phyloP scores from a whole-genome alignment of 92 coral and sea anemone genomes.

The Paramuricea clavata region DNA sequence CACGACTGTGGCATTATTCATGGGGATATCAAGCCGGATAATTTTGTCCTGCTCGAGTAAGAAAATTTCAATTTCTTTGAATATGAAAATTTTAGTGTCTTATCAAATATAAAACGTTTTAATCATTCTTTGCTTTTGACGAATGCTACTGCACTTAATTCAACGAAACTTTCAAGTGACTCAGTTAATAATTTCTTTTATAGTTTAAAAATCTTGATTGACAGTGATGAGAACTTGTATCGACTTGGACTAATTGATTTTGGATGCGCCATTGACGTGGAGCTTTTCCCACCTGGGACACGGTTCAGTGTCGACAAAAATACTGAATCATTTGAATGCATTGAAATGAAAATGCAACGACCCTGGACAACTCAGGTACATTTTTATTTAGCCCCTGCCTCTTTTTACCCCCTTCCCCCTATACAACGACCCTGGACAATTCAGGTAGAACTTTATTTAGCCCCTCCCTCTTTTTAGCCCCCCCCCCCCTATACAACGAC shows the following conservation, averaged over 20 bases:
- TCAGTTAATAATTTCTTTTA: too few species aligned
- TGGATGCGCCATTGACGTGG: constrained; percentile 91
- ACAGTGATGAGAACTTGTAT: constrained; percentile 54
- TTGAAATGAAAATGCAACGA: constrained; percentile 88
- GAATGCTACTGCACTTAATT: too few species aligned
- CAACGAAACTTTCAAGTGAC: too few species aligned
- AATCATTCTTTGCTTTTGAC: too few species aligned
- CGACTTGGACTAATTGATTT: constrained; percentile 82
- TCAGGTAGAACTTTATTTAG: too few species aligned
- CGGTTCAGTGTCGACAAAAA: constrained; percentile 81
- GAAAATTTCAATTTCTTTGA: background rate
- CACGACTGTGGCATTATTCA: constrained; percentile 89
- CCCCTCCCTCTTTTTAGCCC: too few species aligned
- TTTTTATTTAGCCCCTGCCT: too few species aligned
- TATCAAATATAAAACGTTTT: too few species aligned
- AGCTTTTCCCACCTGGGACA: constrained; percentile 90
- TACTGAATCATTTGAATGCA: constrained; percentile 92
- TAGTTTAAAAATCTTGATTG: background rate
- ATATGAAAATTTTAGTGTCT: too few species aligned
- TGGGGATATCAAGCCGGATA: constrained; percentile 97
- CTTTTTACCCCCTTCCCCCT: too few species aligned
- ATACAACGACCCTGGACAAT: too few species aligned
- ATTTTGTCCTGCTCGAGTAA: constrained; percentile 80
- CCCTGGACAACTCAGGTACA: constrained; percentile 99
- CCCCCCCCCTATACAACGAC: too few species aligned